Conservation (phyloP, 1,140 invertebrate species). For the Elymnias hypermnestra region DNA sequence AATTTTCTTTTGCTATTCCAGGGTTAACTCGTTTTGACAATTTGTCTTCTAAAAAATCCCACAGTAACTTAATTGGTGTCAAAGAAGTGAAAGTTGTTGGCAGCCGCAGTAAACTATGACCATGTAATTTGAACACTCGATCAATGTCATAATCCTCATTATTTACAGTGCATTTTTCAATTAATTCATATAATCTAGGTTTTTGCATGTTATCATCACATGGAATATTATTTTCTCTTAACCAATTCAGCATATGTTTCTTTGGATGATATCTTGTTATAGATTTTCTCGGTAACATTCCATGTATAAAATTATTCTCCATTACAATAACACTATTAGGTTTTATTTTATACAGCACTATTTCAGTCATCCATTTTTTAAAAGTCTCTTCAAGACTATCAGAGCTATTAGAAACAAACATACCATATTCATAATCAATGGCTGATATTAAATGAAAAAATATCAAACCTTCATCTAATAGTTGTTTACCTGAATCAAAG, state of each 20-base stretch:
- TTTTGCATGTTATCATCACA: constrained; percentile 27
- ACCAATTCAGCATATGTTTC: constrained; percentile 34
- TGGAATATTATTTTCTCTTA: constrained; percentile 33
- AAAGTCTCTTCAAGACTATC: constrained; percentile 15
- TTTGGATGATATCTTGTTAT: constrained; percentile 35
- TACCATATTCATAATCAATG: constrained; percentile 23
- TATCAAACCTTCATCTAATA: constrained; percentile 8
- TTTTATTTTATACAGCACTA: constrained; percentile 26
- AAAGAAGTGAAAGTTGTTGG: constrained; percentile 29
- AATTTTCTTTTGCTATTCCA: no score
- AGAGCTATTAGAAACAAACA: constrained; percentile 25
- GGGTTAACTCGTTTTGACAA: not conserved
- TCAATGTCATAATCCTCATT: constrained; percentile 23
- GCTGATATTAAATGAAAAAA: constrained; percentile 32
- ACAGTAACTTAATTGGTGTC: constrained; percentile 27
- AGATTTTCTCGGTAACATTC: constrained; percentile 7
- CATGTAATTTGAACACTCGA: constrained; percentile 29
- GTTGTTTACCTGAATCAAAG: not conserved
- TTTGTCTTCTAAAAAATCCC: constrained; percentile 18
- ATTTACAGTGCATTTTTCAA: constrained; percentile 23
- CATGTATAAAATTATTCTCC: constrained; percentile 26
- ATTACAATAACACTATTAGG: constrained; percentile 33
- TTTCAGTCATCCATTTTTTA: constrained; percentile 37
- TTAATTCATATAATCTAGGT: constrained; percentile 38
- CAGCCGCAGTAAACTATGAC: constrained; percentile 34